Conservation (phyloP, 2,888 invertebrate genomes). For the Philaethria dido region DNA sequence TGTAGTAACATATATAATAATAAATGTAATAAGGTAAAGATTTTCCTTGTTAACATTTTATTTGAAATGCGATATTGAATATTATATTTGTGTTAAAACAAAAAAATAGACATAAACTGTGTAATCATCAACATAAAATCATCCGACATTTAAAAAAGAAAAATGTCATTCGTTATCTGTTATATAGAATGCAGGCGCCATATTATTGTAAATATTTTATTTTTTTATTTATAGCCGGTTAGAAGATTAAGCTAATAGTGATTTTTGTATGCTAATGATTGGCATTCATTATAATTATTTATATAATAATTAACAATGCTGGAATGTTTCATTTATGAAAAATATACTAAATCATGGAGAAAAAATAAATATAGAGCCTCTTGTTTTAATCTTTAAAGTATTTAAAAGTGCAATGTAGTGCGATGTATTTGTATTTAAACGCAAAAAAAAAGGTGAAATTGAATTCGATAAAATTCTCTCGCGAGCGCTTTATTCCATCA, state of each 20-base stretch:
- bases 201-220: slow-evolving; percentile 28
- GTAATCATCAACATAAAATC: slow-evolving; percentile 24
- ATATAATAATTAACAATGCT: slow-evolving; percentile 2
- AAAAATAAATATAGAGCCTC: not conserved
- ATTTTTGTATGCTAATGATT: slow-evolving; percentile 20
- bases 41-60: not conserved
- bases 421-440: too few species aligned
- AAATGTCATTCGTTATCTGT: slow-evolving; percentile 19
- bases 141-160: slow-evolving; percentile 24
- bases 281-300: slow-evolving; percentile 10
- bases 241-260: slow-evolving; percentile 21
- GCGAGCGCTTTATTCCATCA: too few species aligned
- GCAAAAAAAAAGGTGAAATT: too few species aligned
- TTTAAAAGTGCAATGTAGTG: too few species aligned
- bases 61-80: not conserved
- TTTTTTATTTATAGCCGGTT: slow-evolving; percentile 21
- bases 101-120: not conserved
- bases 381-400: too few species aligned
- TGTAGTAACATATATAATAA: not conserved
- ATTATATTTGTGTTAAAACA: not conserved
- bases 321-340: not conserved
- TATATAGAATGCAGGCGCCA: slow-evolving; percentile 29
- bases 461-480: too few species aligned
- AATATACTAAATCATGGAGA: not conserved
- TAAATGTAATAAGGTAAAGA: not conserved